A percentile compares a stretch with the other conserved stretches of the same genome.
These are phyloP conservation scores for Thermophis baileyi DNA, from an alignment of 2,113 vertebrate species.

Conservation along the genomic window DNA sequence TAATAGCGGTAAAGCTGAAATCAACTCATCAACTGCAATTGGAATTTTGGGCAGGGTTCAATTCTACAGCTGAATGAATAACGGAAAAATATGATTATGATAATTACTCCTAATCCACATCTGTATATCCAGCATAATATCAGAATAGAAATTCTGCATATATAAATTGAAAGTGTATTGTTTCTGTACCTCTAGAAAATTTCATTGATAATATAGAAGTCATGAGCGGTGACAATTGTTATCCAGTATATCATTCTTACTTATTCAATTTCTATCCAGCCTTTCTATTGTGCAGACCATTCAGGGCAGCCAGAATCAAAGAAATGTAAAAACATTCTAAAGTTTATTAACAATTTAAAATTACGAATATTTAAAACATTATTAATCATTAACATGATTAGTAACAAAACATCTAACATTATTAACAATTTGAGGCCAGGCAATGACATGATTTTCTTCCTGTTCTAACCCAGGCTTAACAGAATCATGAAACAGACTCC, in stretches of 20 bases:
- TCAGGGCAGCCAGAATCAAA: not conserved
- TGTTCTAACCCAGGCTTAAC: too few relatives aligned
- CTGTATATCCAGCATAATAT: not conserved
- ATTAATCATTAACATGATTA: not conserved
- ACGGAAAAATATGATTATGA: not conserved
- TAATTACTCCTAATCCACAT: not conserved
- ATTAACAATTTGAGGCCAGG: not conserved
- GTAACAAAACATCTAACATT: not conserved
- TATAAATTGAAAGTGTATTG: not conserved
- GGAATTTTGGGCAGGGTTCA: not conserved
- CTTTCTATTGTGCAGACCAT: not conserved
- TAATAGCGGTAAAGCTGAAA: not conserved
- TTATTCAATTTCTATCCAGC: not conserved
- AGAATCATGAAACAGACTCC: too few relatives aligned
- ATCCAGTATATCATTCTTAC: not conserved
- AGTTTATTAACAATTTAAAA: not conserved
- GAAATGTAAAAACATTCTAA: not conserved
- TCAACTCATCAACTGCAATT: not conserved
- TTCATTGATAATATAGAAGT: not conserved
- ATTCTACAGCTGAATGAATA: not conserved
- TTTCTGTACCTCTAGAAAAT: not conserved
- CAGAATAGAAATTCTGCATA: not conserved
- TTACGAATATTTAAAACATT: not conserved
- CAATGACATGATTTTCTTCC: not conserved
- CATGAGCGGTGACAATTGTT: not conserved